These are phyloP conservation scores for Calycopis cecrops DNA, from an alignment of 1,140 invertebrate genomes.

Conservation along the genomic window DNA sequence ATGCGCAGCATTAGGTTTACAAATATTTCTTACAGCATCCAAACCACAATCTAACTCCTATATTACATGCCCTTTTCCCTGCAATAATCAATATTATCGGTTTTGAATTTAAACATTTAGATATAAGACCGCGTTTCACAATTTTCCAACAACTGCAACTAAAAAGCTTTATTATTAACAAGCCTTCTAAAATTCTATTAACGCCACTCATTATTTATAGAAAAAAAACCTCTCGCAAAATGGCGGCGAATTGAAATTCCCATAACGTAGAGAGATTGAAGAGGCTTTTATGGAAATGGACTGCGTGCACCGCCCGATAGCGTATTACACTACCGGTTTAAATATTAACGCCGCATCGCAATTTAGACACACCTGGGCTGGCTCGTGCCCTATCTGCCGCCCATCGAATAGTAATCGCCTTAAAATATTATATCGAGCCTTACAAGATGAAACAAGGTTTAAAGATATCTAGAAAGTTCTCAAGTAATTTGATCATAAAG, in stretches of 20 bases:
- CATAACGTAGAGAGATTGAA: constrained; percentile 70
- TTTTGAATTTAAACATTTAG: too few species aligned
- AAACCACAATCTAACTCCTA: not conserved
- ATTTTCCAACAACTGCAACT: not conserved
- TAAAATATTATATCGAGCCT: too few species aligned
- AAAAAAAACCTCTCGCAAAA: constrained; percentile 32
- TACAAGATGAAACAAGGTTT: too few species aligned
- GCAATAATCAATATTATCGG: too few species aligned
- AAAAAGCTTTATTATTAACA: not conserved
- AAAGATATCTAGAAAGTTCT: too few species aligned
- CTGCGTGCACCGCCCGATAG: constrained; percentile 63
- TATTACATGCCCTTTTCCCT: not conserved
- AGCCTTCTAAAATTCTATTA: constrained; percentile 12
- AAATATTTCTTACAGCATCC: too few species aligned
- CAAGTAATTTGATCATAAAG: too few species aligned
- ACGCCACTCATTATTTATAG: constrained; percentile 38
- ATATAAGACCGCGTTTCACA: too few species aligned
- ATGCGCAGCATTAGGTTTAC: too few species aligned
- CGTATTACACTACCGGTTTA: constrained; percentile 60
- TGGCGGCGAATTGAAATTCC: constrained; percentile 70
- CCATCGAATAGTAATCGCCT: too few species aligned
- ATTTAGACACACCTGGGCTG: constrained; percentile 62
- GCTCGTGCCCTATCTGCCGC: constrained; percentile 34
- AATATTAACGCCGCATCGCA: constrained; percentile 60
- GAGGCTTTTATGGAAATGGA: constrained; percentile 74